phyloP scores from a whole-genome alignment of 1,140 invertebrate genomes.

The Vollenhovia emeryi region DNA sequence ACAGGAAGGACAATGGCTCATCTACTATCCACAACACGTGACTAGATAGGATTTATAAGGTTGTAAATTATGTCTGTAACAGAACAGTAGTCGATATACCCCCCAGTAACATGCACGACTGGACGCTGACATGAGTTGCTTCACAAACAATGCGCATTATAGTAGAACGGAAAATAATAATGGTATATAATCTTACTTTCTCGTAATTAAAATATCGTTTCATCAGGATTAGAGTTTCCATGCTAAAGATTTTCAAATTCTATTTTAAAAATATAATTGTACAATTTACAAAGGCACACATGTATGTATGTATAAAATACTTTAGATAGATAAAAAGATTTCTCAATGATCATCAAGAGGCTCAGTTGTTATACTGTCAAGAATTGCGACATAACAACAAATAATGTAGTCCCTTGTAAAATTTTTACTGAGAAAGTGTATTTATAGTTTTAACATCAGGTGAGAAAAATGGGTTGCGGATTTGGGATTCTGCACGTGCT shows the following conservation, averaged over 20 bases:
- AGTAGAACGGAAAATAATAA: neutral
- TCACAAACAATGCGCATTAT: conserved; percentile 10
- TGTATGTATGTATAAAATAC: neutral
- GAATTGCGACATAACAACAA: neutral
- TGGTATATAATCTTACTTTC: conserved; percentile 4
- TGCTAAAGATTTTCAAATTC: neutral
- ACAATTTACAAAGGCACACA: neutral
- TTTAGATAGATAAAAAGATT: neutral
- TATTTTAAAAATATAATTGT: conserved; percentile 30
- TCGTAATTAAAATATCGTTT: neutral
- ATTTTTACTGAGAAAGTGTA: neutral
- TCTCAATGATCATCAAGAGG: neutral
- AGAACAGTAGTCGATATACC: conserved; percentile 76
- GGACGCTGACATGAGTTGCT: conserved; percentile 40
- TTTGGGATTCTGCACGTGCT: neutral
- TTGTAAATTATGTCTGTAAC: conserved; percentile 80
- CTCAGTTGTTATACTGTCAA: neutral
- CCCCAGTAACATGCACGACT: conserved; percentile 36
- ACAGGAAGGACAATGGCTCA: neutral
- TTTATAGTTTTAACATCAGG: neutral
- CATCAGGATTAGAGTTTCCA: neutral
- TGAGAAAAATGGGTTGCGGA: neutral
- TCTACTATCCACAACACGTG: conserved; percentile 35
- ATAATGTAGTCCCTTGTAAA: neutral
- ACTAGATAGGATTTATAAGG: conserved; percentile 61